Evolutionary conservation across 2,113 vertebrate genomes (phyloP), one percentile per base, ranked within the genome.

Genomic region (Hystrix brachyura): DNA sequence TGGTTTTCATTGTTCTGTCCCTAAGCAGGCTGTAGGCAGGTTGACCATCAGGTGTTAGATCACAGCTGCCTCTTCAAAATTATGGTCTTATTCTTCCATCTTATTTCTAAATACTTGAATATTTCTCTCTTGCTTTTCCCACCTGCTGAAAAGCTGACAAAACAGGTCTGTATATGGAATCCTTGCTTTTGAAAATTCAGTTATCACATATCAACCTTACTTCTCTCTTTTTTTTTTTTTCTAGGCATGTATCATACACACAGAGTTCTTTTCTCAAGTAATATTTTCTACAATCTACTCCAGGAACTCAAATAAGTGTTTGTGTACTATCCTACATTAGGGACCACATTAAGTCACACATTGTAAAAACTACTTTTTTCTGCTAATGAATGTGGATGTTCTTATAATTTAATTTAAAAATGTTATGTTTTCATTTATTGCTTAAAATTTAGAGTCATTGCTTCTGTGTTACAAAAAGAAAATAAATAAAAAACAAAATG

Each of bases 71-170:
- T 92, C 71, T 79, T 78, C 76, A 8, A 11, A 95, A 81, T 13
- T 21, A 34, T 0, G 10, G 1, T 84, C 21, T 59, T 82, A 71
- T 55, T 93, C 48, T 81, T 94, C 86, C 3, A 8, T 74, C 46
- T 25, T 51, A n/a, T 94, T 92, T 94, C 78, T 59, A 79, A 92
- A 86, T 64, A 94, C 32, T 69, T 82, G 72, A 38, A 79, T 90
- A 38, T 85, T n/a, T 27, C 43, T 86, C 11, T 92, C 82, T 88
- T 94, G 92, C 59, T 90, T 90, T 87, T 46, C n/a, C 55, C 84
- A 95, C 87, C 92, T 94, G 84, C 87, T 62, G 76, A 92, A 95
- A 93, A 94, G 60, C 90, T 97, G 92, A 91, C 79, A 81, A 94
- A 95, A 97, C 85, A 84, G 76, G 71, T 96, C 65, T 97, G 48